Evolutionary conservation across 2,797 vertebrate genomes (phyloP), one percentile per base, ranked within the genome.

Genomic region (Pangasius djambal): DNA sequence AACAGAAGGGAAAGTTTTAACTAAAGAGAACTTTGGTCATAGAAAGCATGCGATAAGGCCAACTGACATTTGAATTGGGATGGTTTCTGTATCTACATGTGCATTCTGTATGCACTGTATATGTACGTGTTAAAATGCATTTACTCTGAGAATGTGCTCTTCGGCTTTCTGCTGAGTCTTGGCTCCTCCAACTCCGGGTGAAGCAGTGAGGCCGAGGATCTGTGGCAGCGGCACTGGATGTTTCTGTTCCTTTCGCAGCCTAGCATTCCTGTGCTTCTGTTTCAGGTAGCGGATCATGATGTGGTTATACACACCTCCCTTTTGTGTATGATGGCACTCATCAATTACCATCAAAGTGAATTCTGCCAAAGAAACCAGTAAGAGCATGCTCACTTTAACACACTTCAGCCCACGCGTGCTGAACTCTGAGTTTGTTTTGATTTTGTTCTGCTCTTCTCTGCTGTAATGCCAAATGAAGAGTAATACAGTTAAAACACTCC

Each of bases 321-420:
- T 99, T 91, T 98, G 96, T 63, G 98, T 99, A 94, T 99, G 98
- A 94, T 99, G 98, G 88, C 98, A 99, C 93, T 99, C 99, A 87
- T 99, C 98, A 25, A 99, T 98, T 83, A 99, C 94, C 28, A 99
- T 94, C 90, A 99, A 96, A 0, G 97, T 96, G 94, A 99, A 97
- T 89, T 97, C 98, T 99, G 90, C 3, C 78, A 3, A 63, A 85
- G 34, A 75, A 90, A 40, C 5, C 18, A 89, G n/a, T 31, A 88
- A 31, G 18, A 63, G 37, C 31, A 61, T 22, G 4, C 18, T 59
- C 12, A 84, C 22, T 85, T 84, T 25, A 77, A 59, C 79, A 65
- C 50, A 48, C 57, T 85, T 84, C 22, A 59, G 31, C 31, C 18
- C 9, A 59, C 1, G 9, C n/a, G 48, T 48, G 57, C 48, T 18